Base-by-base conservation (phyloP, 2,888 invertebrate genomes). In the Eristalis intricaria region DNA sequence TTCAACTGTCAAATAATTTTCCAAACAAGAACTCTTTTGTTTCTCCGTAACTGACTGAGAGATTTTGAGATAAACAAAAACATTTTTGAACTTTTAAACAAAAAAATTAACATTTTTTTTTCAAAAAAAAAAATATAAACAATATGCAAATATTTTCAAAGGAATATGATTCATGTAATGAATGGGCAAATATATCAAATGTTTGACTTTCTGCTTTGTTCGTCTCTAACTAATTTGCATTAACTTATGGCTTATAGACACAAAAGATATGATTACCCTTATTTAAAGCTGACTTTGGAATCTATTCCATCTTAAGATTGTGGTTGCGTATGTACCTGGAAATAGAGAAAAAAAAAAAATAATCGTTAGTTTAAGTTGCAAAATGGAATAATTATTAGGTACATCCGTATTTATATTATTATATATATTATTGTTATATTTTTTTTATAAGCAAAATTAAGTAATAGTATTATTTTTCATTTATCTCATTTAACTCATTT, bases 111-210 rank as follows among this genome's bases (percentile, higher is more conserved):
- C 78, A 83, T 86, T 82, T 80, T 65, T 35, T 61, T 38, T 10
- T 10, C 10, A 38, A 38, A 38, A 38, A 1, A 38, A 8, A 38
- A 38, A 38, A 11, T 38, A 38, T 61, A 74, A 86, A 26, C 26
- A 32, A 32, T 5, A 32, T 32, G 32, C 32, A 32, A 32, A 32
- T 32, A 10, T 32, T 32, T 32, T 8, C 8, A 10, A 61, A 23
- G 63, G 40, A 56, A 75, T 61, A 87, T 87, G 83, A 87, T 84
- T 80, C 87, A 87, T 76, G 80, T 79, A n/a, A n/a, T 73, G 87
- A 80, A 76, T 73, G 75, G 73, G 26, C 29, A 64, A 73, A 87
- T 84, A 80, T 64, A 84, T 83, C 71, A 87, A 87, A 80, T 73
- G 63, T 73, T 84, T 76, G 0, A n/a, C 7, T 43, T 15, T 43